Evolutionary conservation across 2,797 vertebrate genomes (phyloP), one percentile per base, ranked within the genome.

Genomic region (Australoheros facetus): DNA sequence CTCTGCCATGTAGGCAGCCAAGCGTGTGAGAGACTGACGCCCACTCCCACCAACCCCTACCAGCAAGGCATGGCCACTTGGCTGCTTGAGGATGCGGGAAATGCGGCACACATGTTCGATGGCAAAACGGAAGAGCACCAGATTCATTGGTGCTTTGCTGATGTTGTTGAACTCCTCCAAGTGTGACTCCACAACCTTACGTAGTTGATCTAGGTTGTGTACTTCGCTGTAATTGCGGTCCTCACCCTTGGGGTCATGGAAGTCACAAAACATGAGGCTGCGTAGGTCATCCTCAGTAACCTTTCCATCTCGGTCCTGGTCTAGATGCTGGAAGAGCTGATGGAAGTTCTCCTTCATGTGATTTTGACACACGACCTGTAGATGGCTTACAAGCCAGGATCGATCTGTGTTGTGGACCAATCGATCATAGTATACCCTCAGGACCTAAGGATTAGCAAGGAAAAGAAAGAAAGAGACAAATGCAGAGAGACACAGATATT

Each of bases 241-340:
- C 7, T 97, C 96, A 6, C 96, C 95, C 85, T 95, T 97, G 32
- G 93, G 94, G 87, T 99, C 97, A 1, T 97, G 95, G 83, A 99
- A 98, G 89, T 98, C 96, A 74, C 97, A 98, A 85, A 98, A 99
- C 96, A 99, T 97, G 72, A 99, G 94, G 83, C 97, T 98, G 71
- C 95, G 95, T 16, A 99, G 93, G 82, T 98, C 97, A 55, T 98
- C 97, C 84, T 98, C 97, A 1, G 93, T 96, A 17, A 98, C 97
- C 2, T 48, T 45, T 10, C 97, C 96, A 19, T 98, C 96, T 0
- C 19, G 10, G 83, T 97, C 94, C 77, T 95, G 95, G 90, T 97
- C 94, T 88, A 98, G 84, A 75, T 90, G 92, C 37, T 90, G 85
- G 83, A 98, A 97, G 30, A 98, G 96, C 60, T 95, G 90, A 82